Base-by-base conservation (phyloP, 2,797 vertebrate genomes). In the Odontamblyopus rebecca region DNA sequence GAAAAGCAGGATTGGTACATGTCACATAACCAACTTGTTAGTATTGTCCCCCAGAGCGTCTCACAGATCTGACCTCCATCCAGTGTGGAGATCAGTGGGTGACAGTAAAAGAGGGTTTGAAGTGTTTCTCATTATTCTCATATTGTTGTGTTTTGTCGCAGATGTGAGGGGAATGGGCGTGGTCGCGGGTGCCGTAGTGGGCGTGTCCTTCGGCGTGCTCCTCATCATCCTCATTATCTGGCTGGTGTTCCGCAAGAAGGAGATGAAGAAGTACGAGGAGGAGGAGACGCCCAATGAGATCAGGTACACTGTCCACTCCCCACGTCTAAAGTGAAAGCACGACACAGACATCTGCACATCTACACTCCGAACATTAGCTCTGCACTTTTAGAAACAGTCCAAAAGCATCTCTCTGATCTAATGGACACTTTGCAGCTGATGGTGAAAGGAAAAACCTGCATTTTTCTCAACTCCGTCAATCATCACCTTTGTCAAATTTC, bases 241-340 rank as follows among this genome's bases (percentile, higher is more conserved):
- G 96, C 82, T 96, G 77, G 93, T 96, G 4, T 94, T 96, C 72
- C 93, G 93, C 76, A 96, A 93, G 81, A 97, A 96, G 84, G 95
- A 96, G 77, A 96, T 95, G 85, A 95, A 96, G 86, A 97, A 96
- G 86, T 96, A 97, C 0, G 96, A 98, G 86, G 97, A 98, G 70
- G 97, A 98, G 70, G 97, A 98, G 78, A 93, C 94, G 2, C 96
- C 96, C 23, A 98, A 98, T 72, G 97, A 98, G 90, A 98, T 98
- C 83, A 95, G 96, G 97, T 98, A 75, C 2, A 3, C 4, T 23
- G 32, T 0, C 51, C 3, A 12, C 32, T 51, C 5, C 6, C 19
- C 0, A 23, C 51, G 9, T 41, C 38, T 9, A 15, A 13, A 44
- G 11, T 12, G 11, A 44, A 13, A 44, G 41, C 3, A 44, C 41